phyloP scores from a whole-genome alignment of 2,888 invertebrate genomes.

The Halictus ligatus region DNA sequence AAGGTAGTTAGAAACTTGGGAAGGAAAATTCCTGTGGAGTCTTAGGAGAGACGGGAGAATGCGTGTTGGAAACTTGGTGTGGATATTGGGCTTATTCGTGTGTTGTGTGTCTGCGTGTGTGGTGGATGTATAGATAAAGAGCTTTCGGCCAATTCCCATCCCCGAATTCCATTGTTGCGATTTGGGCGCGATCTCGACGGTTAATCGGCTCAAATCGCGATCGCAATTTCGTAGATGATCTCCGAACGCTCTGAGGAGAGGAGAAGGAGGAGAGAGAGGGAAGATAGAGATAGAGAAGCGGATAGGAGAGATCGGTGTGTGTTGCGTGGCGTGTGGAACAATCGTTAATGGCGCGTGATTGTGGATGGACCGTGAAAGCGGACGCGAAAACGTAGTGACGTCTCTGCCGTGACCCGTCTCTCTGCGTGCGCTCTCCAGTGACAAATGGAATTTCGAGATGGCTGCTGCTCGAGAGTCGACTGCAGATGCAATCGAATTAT shows the following conservation, averaged over 20 bases:
- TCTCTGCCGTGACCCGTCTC: background rate
- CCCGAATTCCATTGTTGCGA: conserved; percentile 5
- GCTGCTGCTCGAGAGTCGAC: conserved; percentile 1
- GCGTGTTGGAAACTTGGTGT: background rate
- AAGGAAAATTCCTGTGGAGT: background rate
- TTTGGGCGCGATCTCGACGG: conserved; percentile 8
- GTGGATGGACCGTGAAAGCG: conserved; percentile 27
- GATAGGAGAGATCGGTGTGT: background rate
- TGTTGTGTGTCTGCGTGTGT: too few relatives aligned
- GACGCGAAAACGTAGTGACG: conserved; percentile 19
- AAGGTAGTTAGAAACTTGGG: background rate
- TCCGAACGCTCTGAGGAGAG: background rate
- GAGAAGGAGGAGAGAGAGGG: background rate
- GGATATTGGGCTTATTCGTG: too few relatives aligned
- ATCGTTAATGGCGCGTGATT: conserved; percentile 44
- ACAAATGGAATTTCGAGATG: conserved; percentile 39
- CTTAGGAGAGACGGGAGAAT: background rate
- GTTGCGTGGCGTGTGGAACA: conserved; percentile 2
- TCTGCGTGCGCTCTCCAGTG: conserved; percentile 12
- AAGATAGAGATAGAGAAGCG: background rate
- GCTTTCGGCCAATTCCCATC: background rate
- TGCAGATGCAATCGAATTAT: conserved; percentile 41
- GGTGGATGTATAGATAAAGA: background rate
- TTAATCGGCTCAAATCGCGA: conserved; percentile 17
- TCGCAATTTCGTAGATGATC: conserved; percentile 33